Conservation (phyloP, 2,113 vertebrate species). For the Peromyscus maniculatus region DNA sequence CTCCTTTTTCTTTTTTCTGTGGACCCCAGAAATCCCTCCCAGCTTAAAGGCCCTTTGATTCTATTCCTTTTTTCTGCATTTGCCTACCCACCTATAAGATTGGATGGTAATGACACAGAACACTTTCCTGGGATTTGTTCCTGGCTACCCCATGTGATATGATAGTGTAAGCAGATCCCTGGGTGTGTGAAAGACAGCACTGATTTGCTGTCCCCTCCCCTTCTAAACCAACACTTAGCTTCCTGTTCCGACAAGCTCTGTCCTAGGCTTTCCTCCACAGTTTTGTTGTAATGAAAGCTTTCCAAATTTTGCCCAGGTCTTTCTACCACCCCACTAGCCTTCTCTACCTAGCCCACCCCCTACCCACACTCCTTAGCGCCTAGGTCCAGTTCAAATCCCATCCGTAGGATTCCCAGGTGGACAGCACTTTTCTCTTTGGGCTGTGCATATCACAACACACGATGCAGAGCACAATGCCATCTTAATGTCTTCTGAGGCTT, state of each 20-base stretch:
- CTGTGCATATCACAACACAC: background rate
- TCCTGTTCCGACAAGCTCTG: background rate
- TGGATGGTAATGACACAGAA: background rate
- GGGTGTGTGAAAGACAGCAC: background rate
- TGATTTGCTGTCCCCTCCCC: background rate
- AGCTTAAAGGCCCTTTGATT: slow-evolving; percentile 18
- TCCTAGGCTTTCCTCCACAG: background rate
- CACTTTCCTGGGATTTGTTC: slow-evolving; percentile 12
- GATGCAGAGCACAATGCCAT: background rate
- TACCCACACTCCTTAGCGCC: background rate
- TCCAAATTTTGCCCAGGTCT: background rate
- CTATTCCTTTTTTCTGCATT: background rate
- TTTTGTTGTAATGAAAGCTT: background rate
- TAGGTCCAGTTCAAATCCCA: background rate
- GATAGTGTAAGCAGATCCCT: background rate
- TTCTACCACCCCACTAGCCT: background rate
- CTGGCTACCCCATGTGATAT: background rate
- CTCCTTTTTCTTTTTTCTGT: background rate
- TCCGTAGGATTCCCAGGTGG: background rate
- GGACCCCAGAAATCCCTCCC: background rate
- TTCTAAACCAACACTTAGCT: background rate
- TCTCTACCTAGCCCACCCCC: background rate
- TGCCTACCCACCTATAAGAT: background rate
- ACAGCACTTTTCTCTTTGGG: background rate
- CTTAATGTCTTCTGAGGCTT: background rate